Evolutionary conservation across 2,797 vertebrate genomes (phyloP), one percentile per base, ranked within the genome.

Genomic region (Scyliorhinus canicula): DNA sequence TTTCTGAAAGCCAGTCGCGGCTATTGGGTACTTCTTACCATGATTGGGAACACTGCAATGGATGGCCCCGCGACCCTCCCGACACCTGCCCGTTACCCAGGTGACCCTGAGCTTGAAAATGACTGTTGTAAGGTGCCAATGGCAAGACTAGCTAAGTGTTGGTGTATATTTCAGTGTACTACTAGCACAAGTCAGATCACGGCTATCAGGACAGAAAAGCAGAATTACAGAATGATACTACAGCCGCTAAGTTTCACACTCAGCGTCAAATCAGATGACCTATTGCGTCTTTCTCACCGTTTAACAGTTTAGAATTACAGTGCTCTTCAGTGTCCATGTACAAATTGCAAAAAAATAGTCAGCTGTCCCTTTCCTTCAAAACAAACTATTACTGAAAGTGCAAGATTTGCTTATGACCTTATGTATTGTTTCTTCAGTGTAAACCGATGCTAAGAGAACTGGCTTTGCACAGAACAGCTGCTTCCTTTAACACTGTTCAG

Each of bases 361-460:
- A 97, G 97, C 97, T 97, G 97, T 94, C 96, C 95, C 95, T 82
- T 95, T 96, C 97, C 96, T 96, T 97, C 96, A 96, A 35, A 96
- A 95, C 95, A 95, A 96, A 95, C 95, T 95, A 88, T 91, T 95
- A 84, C 52, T 95, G 65, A 35, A 8, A 0, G 95, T 95, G 57
- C 71, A 95, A 95, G 84, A 44, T 95, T 95, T 95, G 95, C 95
- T 95, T 85, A 96, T 95, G 95, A 96, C 91, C 95, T 0, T 52
- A 91, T 90, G 14, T 95, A 95, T 96, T 95, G 95, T 96, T 96
- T 28, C 93, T 91, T 96, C 95, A 95, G 95, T 26, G 47, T 95
- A 97, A 96, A 96, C 95, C 96, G 95, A 95, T 93, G 95, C 95
- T 94, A 50, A 94, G 31, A 71, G 93, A 74, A 93, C 47, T 52